Conservation (phyloP, 2,888 invertebrate genomes). For the Tuberolachnus salignus region DNA sequence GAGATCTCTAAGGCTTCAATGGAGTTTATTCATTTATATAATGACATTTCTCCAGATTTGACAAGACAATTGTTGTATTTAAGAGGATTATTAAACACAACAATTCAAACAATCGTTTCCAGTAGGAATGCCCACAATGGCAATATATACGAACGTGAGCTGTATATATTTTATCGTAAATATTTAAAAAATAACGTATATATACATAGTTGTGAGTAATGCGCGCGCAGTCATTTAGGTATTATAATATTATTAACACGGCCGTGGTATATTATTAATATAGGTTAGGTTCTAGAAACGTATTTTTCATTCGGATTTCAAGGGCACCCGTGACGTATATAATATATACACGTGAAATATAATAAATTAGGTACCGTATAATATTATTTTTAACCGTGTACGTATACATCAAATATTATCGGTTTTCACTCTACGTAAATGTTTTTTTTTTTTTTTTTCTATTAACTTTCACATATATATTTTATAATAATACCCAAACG, state of each 20-base stretch:
- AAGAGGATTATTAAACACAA: background rate
- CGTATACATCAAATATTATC: no score
- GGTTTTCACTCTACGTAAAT: no score
- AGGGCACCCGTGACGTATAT: background rate
- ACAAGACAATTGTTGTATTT: conserved; percentile 1
- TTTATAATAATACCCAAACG: no score
- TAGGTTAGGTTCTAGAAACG: background rate
- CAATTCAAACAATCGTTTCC: background rate
- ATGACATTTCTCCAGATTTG: background rate
- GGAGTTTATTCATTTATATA: background rate
- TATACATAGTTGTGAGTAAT: background rate
- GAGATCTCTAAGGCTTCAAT: background rate
- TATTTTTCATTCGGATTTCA: background rate
- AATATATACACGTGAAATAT: no score
- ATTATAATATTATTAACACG: no score
- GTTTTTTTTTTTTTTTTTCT: no score
- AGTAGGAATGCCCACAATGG: background rate
- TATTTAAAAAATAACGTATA: conserved; percentile 1
- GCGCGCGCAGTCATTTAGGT: no score
- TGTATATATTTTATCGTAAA: conserved; percentile 22
- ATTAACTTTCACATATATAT: no score
- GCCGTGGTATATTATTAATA: no score
- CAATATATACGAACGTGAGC: background rate
- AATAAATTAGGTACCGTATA: no score
- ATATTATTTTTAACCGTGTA: no score